phyloP scores from a whole-genome alignment of 2,113 vertebrate species.

The Macrotus californicus region DNA sequence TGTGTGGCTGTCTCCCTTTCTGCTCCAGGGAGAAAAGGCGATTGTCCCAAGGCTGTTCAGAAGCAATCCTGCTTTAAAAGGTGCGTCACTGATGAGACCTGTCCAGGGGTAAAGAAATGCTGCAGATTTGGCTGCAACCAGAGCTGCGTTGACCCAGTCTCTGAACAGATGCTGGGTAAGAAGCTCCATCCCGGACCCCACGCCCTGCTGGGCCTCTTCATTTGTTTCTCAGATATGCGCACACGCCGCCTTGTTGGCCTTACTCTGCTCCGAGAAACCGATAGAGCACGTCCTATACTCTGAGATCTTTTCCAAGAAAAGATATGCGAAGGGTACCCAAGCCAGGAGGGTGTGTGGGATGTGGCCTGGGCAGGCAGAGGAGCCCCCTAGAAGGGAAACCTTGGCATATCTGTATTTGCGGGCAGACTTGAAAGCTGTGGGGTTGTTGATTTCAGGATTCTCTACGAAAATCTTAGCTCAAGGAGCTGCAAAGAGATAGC shows the following conservation, averaged over 20 bases:
- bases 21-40: not conserved
- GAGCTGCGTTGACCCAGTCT: not conserved
- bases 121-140: not conserved
- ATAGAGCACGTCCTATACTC: not conserved
- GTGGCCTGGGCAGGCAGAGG: not conserved
- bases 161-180: not conserved
- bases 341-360: not conserved
- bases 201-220: no score
- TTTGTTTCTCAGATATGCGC: not conserved
- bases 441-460: not conserved
- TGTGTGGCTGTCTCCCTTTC: not conserved
- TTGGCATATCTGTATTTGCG: not conserved
- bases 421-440: not conserved
- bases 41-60: not conserved
- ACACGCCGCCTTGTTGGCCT: not conserved
- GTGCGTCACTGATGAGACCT: not conserved
- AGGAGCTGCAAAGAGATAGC: not conserved
- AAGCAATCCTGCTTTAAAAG: not conserved
- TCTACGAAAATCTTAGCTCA: not conserved
- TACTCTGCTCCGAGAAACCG: not conserved
- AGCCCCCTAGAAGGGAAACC: not conserved
- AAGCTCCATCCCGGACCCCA: rapidly evolving
- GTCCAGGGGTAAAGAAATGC: conserved; percentile 15
- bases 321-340: not conserved
- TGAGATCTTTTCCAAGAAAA: not conserved